Conservation (phyloP, 2,888 invertebrate genomes). For the Gnatocerus cornutus region DNA sequence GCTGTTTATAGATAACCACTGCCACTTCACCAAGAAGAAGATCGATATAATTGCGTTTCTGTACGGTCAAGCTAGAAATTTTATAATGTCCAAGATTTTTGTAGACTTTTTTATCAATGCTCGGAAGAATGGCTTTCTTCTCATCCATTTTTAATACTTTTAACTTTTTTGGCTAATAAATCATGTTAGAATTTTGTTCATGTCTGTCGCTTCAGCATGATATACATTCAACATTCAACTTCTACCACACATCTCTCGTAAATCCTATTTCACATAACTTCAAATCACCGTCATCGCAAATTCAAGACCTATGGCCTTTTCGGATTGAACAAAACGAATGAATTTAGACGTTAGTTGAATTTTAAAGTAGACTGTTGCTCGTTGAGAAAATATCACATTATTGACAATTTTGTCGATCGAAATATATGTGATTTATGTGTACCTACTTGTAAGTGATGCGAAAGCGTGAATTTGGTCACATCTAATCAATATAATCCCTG, state of each 20-base stretch:
- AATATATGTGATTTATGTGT: no score
- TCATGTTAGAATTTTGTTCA: slow-evolving; percentile 25
- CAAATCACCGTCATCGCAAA: slow-evolving; percentile 50
- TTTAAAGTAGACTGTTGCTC: slow-evolving; percentile 26
- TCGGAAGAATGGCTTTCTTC: no score
- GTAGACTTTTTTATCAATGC: no score
- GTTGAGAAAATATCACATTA: slow-evolving; percentile 4
- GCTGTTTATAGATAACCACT: no score
- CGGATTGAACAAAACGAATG: slow-evolving; percentile 51
- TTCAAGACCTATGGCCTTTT: slow-evolving; percentile 40
- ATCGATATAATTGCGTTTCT: background rate
- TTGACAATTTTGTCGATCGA: slow-evolving; percentile 27
- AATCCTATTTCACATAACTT: slow-evolving; percentile 48
- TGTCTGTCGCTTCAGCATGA: slow-evolving; percentile 8
- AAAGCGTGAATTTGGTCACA: no score
- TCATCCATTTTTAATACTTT: no score
- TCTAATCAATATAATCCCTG: no score
- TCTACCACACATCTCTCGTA: slow-evolving; percentile 34
- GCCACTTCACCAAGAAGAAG: no score
- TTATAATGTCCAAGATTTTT: no score
- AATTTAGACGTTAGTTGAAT: slow-evolving; percentile 45
- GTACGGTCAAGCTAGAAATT: no score
- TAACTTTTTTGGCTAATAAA: slow-evolving; percentile 5
- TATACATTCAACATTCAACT: slow-evolving; percentile 35
- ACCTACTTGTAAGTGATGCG: no score